Conservation (phyloP, 2,113 vertebrate species). For the Sylvilagus bachmani region DNA sequence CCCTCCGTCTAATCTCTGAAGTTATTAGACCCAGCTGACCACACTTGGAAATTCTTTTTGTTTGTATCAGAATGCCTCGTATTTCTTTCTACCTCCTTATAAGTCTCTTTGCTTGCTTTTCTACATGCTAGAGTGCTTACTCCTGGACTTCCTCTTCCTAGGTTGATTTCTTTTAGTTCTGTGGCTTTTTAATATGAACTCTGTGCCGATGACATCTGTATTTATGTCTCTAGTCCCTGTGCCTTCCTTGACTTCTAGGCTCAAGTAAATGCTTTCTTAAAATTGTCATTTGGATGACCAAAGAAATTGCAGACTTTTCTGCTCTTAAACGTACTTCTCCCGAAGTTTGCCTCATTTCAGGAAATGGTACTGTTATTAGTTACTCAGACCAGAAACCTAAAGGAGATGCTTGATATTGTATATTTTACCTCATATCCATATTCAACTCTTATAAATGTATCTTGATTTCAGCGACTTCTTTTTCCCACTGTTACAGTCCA, state of each 20-base stretch:
- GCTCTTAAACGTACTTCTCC: not conserved
- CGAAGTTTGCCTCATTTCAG: not conserved
- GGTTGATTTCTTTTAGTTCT: not conserved
- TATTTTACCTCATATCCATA: not conserved
- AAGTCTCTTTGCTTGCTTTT: not conserved
- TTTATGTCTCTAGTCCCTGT: not conserved
- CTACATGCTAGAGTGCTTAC: not conserved
- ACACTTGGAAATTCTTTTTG: not conserved
- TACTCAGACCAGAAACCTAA: not conserved
- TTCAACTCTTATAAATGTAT: not conserved
- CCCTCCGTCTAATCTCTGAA: not conserved
- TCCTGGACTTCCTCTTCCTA: not conserved
- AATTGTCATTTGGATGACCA: slow-evolving; percentile 8
- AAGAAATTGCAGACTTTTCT: slow-evolving; percentile 9
- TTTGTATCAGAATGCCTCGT: not conserved
- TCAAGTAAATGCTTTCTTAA: not conserved
- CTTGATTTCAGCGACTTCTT: not conserved
- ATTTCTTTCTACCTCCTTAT: not conserved
- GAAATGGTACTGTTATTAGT: slow-evolving; percentile 22
- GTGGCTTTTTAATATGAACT: not conserved
- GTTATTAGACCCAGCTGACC: not conserved
- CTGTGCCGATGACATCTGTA: not conserved
- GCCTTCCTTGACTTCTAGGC: not conserved
- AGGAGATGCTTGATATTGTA: not conserved
- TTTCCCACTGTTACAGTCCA: not conserved